These are phyloP conservation scores for Sternarchorhynchus goeldii DNA, from an alignment of 2,797 vertebrate species.

Conservation along the genomic window DNA sequence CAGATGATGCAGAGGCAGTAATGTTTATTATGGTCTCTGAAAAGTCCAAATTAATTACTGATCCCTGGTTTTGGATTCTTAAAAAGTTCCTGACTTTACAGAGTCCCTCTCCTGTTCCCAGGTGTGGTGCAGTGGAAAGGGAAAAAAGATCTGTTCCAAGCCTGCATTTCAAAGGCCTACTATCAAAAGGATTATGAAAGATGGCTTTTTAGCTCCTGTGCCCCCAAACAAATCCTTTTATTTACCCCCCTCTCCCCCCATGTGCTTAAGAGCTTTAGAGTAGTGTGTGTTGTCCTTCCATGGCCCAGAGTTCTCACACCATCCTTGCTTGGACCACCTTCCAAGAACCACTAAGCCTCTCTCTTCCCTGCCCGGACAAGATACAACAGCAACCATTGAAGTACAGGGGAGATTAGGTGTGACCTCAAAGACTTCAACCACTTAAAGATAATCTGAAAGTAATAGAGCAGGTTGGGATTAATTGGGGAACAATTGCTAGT, in stretches of 20 bases:
- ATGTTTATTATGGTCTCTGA: background rate
- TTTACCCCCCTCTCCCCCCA: slow-evolving; percentile 67
- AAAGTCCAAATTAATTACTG: background rate
- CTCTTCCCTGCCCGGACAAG: slow-evolving; percentile 79
- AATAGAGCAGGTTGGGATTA: slow-evolving; percentile 85
- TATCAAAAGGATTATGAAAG: slow-evolving; percentile 85
- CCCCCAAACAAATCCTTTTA: slow-evolving; percentile 78
- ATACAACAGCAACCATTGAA: slow-evolving; percentile 79
- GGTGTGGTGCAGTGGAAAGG: slow-evolving; percentile 45
- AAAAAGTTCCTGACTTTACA: slow-evolving; percentile 8
- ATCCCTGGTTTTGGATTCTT: slow-evolving; percentile 8
- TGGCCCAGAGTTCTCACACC: slow-evolving; percentile 79
- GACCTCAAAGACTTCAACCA: slow-evolving; percentile 81
- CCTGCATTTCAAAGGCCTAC: slow-evolving; percentile 82
- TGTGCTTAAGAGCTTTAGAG: slow-evolving; percentile 83
- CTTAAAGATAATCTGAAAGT: slow-evolving; percentile 87
- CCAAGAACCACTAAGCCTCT: slow-evolving; percentile 77
- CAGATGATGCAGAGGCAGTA: background rate
- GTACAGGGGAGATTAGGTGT: slow-evolving; percentile 66
- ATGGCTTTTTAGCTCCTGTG: slow-evolving; percentile 80
- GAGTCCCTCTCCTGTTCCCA: slow-evolving; percentile 34
- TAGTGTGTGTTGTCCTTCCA: slow-evolving; percentile 83
- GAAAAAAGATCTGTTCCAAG: slow-evolving; percentile 66
- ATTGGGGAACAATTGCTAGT: slow-evolving; percentile 80
- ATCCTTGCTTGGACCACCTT: slow-evolving; percentile 81